A percentile compares a stretch with the other conserved stretches of the same genome.
Evolutionary conservation across 2,797 vertebrate species (phyloP).

Genomic region (Myotis findleyi): DNA sequence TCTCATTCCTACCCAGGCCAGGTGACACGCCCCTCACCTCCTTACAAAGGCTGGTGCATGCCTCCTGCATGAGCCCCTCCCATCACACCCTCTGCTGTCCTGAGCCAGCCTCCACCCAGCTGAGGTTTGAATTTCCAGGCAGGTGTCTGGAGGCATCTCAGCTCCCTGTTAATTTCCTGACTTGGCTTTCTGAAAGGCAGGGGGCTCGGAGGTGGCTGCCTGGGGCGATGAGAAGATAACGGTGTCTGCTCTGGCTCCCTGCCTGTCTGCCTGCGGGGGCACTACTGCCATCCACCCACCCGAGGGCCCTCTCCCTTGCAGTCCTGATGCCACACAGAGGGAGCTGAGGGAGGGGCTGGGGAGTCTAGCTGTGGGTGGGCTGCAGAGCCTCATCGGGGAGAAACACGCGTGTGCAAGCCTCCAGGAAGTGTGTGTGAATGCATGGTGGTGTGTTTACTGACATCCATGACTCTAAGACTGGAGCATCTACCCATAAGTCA

Average conservation of each 20-base stretch:
- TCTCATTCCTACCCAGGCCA: background rate
- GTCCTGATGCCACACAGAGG: background rate
- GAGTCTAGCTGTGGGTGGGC: background rate
- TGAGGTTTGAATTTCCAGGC: slow-evolving; percentile 71
- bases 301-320: background rate
- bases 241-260: slow-evolving; percentile 49
- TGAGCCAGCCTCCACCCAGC: background rate
- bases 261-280: slow-evolving; percentile 43
- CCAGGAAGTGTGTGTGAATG: background rate
- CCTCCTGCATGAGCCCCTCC: background rate
- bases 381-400: background rate
- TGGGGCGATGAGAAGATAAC: slow-evolving; percentile 66
- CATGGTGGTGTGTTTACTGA: background rate
- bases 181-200: slow-evolving; percentile 60
- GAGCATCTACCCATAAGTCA: background rate
- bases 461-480: background rate
- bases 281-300: background rate
- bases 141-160: slow-evolving; percentile 14
- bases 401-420: background rate
- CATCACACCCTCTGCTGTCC: background rate
- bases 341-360: background rate
- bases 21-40: background rate
- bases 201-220: slow-evolving; percentile 33
- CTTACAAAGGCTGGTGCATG: background rate
- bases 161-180: slow-evolving; percentile 79